Evolutionary conservation across 2,888 invertebrate species (phyloP), one percentile per base, ranked within the genome.

Genomic region (Eueremaeus valkanovi): DNA sequence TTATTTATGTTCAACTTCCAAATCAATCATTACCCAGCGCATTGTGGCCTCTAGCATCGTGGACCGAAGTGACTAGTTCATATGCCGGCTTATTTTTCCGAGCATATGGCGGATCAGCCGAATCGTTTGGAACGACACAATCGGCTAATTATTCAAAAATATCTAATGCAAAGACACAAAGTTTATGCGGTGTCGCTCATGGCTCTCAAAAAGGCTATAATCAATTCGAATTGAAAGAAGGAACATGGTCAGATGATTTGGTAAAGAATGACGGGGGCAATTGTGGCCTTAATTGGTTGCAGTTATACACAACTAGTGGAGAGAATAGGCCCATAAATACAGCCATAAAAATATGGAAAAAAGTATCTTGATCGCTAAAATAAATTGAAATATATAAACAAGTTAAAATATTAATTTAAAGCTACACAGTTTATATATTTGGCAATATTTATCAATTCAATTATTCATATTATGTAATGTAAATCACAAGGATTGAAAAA

Each of bases 1-100:
- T 73, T 31, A 73, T 73, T 18, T 73, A 73, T 33, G 63, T 66
- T 3, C 73, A 73, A 51, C 29, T 66, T 27, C 73, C 63, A 24
- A 24, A 66, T 16, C 21, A 66, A 27, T 2, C 45, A 8, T 3
- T 2, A 2, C 73, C 73, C 21, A 31, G 3, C 2, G 63, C 68
- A 18, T 66, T 73, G 24, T 73, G 73, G 73, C 73, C 73, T 33
- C 2, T 9, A 21, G 24, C 16, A 24, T 1, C 5, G 9, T 73
- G 73, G 73, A 66, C 27, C 5, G 73, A 73, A 6, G 29, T 73
- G 9, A 66, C 55, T 8, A 3, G 13, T 1, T 3, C 5, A 16
- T 73, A 73, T 61, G 63, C 49, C 9, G 72, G 63, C 2, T 33
- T 63, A 33, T 63, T 63, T n/a, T 63, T 63, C 18, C 31, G 63